Base-by-base conservation (phyloP, 2,797 vertebrate species). In the Nannoperca australis region DNA sequence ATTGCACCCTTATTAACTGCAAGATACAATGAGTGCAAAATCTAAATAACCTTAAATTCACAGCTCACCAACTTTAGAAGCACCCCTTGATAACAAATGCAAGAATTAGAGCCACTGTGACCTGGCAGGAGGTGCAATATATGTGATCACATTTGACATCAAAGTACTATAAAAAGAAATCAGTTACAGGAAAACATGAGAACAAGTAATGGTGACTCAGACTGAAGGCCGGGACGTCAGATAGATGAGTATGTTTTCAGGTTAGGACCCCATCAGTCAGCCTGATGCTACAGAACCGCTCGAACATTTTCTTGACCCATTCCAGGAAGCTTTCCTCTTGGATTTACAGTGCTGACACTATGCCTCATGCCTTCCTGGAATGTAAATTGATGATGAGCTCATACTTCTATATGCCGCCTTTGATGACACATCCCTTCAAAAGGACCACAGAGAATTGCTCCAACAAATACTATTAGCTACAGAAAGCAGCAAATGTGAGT, bases 351-450 rank as follows among this genome's bases (percentile, higher is more conserved):
- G 82, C 42, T 77, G 67, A 79, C 49, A 42, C 18, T 10, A 64
- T 89, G 76, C 61, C 79, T 90, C 89, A 88, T 87, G 66, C 49
- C 66, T 87, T 90, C 75, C 83, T 78, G 84, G 86, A 91, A 86
- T 84, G 64, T 83, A 67, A 85, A 84, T 60, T 69, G 64, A 54
- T 36, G 67, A 84, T 91, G 90, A 91, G 67, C 70, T 89, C 85
- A 90, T 81, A 20, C 62, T 61, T 38, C 11, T 77, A 64, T 71
- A 78, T 73, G 59, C 27, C 58, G 49, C 32, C 70, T 67, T 55
- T 64, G 76, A 90, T 91, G 88, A 91, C 82, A 86, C 80, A 87
- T 84, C 73, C 47, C 27, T 56, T 69, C 38, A 67, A 54, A 67
- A 60, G 76, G 34, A 50, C 70, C 71, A 73, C 27, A 76, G 22